Evolutionary conservation across 2,113 vertebrate species (phyloP), one percentile per base, ranked within the genome.

Genomic region (Rhinogobius similis): DNA sequence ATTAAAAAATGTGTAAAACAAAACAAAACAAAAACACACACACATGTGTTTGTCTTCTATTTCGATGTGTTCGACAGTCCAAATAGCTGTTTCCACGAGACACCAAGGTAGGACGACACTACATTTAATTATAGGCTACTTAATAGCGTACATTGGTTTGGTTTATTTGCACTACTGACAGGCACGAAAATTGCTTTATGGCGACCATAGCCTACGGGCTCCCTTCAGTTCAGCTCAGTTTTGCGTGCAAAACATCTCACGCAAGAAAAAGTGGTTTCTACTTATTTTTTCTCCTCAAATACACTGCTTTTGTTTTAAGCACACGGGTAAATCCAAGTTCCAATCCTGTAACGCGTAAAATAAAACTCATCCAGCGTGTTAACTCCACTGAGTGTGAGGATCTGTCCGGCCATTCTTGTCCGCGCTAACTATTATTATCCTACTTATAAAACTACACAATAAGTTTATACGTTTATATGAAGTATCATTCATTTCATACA

Each of bases 181-280:
- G 48, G 52, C 48, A 62, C 21, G 24, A 39, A 56, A 27, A n/a
- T 1, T 48, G 61, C 56, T 73, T 76, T 69, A 78, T 68, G 75
- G 63, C 62, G 75, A 65, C 41, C 69, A 41, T 41, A 14, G 52
- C 48, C 77, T 61, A 61, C 56, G 71, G 75, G 72, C 68, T 70
- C 73, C 12, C 43, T 66, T n/a, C 64, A 38, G 21, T 68, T 27
- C 1, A 24, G 56, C 64, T 75, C 39, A 65, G 24, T n/a, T 23
- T 6, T 69, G 55, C 44, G 71, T 48, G 55, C 32, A 68, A 23
- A 44, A 48, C 46, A 24, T 11, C 11, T 61, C 13, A 32, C 26
- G 63, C 61, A 70, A 72, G 56, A 67, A 53, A 70, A 14, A 26
- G 23, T 26, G 23, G 4, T 24, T 13, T 55, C 26, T 12, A 24